Base-by-base conservation (phyloP, 2,797 vertebrate species). In the Trematomus bernacchii region DNA sequence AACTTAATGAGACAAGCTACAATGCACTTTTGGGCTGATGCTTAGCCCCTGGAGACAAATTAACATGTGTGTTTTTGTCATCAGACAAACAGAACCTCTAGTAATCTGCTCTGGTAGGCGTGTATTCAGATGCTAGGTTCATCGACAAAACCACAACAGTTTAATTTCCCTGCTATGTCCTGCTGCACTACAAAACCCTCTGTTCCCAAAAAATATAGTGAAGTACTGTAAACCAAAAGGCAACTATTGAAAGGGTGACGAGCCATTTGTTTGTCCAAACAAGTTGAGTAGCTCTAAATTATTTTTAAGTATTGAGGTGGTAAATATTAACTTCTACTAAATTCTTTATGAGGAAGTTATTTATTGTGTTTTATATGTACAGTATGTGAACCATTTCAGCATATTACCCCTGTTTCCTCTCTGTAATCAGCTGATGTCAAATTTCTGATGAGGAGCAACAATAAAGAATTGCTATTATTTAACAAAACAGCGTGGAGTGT, bases 321-420 rank as follows among this genome's bases (percentile, higher is more conserved):
- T 93, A 85, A 90, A 91, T 90, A 86, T 87, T 86, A 90, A 88
- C 87, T 91, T 91, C 83, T 90, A 90, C 63, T 87, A 90, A 91
- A 91, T 92, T 86, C 71, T 92, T 94, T 94, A 92, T 92, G 91
- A 88, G 87, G 73, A 87, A 85, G 85, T 91, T 88, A 91, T 80
- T 93, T 91, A 87, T 92, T 92, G 86, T 93, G 90, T 94, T 92
- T 91, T 92, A 83, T 91, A 91, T 94, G 93, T 94, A 92, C 86
- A 93, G 86, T 93, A 89, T 88, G 86, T 92, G 83, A 86, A 85
- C 87, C 83, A 87, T 94, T 89, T 91, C 85, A 85, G 75, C 89
- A 82, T 89, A 91, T 90, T 91, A 83, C 79, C 85, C 89, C 81
- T 79, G 76, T 90, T 87, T 76, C 71, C 84, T 82, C 90, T 93